Conservation (phyloP, 2,888 invertebrate genomes). For the Ophion slaviceki region DNA sequence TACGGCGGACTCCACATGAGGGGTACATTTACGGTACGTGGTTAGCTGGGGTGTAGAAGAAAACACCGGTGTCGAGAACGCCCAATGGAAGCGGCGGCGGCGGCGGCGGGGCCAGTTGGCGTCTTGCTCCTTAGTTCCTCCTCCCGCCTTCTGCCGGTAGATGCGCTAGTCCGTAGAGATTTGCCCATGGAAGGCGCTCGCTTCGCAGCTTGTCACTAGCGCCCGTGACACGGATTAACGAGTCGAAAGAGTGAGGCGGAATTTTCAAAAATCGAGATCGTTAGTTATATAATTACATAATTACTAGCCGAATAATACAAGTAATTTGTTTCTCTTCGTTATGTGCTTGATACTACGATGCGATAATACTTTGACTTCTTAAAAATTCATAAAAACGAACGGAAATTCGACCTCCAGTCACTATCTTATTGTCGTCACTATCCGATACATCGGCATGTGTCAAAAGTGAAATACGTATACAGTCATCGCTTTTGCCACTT, state of each 20-base stretch:
- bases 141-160: too few relatives aligned
- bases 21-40: too few relatives aligned
- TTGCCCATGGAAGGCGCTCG: too few relatives aligned
- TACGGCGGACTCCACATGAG: too few relatives aligned
- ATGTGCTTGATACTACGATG: background rate
- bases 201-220: too few relatives aligned
- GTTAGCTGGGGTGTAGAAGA: too few relatives aligned
- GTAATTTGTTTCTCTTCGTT: background rate
- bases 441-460: background rate
- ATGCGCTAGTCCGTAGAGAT: too few relatives aligned
- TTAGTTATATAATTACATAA: background rate
- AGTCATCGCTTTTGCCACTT: background rate
- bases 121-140: too few relatives aligned
- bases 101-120: too few relatives aligned
- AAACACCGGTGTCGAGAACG: too few relatives aligned
- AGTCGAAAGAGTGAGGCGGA: background rate
- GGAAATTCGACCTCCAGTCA: background rate
- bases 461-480: background rate
- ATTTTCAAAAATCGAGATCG: background rate
- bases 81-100: too few relatives aligned
- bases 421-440: background rate
- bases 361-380: background rate
- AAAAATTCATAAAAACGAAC: background rate
- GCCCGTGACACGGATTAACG: background rate
- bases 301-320: background rate